These are phyloP conservation scores for Puma concolor DNA, from an alignment of 2,113 vertebrate genomes.

Conservation along the genomic window DNA sequence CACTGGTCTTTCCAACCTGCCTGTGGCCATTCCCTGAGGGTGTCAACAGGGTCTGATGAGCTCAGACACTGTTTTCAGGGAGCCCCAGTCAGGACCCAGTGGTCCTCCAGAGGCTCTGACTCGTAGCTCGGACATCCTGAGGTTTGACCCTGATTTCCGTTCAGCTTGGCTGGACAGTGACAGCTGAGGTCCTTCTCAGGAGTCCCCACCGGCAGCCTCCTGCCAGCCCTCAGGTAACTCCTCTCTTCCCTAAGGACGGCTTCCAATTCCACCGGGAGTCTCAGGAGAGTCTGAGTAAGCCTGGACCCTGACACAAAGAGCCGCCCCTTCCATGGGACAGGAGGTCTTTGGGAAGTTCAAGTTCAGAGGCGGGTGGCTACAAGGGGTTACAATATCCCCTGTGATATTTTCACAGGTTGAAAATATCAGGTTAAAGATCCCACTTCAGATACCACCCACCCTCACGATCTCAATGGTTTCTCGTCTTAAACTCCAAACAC, in stretches of 20 bases:
- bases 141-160: neutral
- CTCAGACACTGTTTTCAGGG: neutral
- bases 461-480: neutral
- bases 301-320: neutral
- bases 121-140: accelerated
- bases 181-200: too few species aligned
- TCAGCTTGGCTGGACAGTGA: too few species aligned
- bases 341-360: neutral
- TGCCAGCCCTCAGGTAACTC: neutral
- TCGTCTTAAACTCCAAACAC: neutral
- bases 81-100: neutral
- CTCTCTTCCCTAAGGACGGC: neutral
- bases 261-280: neutral
- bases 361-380: accelerated
- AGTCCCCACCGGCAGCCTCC: accelerated
- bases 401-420: neutral
- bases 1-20: neutral
- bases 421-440: neutral
- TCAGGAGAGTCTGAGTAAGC: neutral
- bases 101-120: neutral
- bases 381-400: too few species aligned
- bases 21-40: neutral
- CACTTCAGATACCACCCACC: neutral
- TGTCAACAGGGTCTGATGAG: neutral
- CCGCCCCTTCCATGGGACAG: neutral